Conservation (phyloP, 2,797 vertebrate species). For the Lepidocolaptes lacrymiger region DNA sequence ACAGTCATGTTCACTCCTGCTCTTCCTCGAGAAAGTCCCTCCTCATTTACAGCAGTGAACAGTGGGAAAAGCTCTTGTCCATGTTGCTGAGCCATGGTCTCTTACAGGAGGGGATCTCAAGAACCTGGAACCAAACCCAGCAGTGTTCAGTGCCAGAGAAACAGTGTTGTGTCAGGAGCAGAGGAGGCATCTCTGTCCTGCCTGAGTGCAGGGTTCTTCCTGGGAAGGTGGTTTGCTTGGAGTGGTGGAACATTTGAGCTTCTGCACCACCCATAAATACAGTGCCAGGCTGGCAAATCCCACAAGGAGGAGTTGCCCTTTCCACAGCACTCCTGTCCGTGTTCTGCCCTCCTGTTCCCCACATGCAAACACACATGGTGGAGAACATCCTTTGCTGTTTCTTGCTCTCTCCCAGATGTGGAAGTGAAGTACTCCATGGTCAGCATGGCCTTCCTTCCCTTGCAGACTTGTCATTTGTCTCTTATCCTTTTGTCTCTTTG, state of each 20-base stretch:
- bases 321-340: rapidly evolving
- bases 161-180: rapidly evolving
- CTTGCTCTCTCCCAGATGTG: background rate
- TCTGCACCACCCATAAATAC: background rate
- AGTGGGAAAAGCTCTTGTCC: background rate
- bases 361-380: background rate
- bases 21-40: background rate
- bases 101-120: background rate
- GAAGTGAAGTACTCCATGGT: background rate
- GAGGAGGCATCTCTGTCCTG: background rate
- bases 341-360: background rate
- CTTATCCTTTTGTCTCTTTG: background rate
- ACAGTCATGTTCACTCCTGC: background rate
- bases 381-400: background rate
- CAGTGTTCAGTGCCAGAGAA: background rate
- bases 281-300: background rate
- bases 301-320: background rate
- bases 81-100: background rate
- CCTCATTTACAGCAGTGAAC: background rate
- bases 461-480: background rate
- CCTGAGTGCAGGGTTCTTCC: background rate
- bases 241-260: background rate
- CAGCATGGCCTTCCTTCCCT: background rate
- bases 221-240: background rate
- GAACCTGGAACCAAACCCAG: background rate